Base-by-base conservation (phyloP, 2,113 vertebrate species). In the Campylomormyrus tamandua region DNA sequence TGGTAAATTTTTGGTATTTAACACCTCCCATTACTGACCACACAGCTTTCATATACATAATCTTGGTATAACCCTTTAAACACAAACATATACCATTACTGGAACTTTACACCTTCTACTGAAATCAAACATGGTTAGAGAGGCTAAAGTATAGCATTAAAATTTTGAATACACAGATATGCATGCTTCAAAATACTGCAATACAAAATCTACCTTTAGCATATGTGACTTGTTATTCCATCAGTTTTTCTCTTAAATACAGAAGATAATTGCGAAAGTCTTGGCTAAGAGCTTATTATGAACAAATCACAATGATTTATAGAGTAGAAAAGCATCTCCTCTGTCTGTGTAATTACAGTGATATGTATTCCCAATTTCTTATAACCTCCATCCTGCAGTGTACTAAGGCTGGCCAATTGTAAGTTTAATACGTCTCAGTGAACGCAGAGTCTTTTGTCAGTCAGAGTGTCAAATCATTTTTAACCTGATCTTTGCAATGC, bases 401-500 rank as follows among this genome's bases (percentile, higher is more conserved):
- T 87, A 80, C 48, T 74, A 87, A 80, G 66, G 31, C 50, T 17
- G 56, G 39, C 90, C 31, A 42, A 83, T 49, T 62, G 17, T 53
- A 90, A 45, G 53, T 87, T 90, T 80, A 88, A 58, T 48, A 35
- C 8, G 2, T 74, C 86, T 88, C 21, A 52, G 24, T 83, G 87
- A 88, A 88, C 10, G n/a, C 39, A n/a, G n/a, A 88, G 35, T 88
- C 87, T 88, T 90, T 89, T 90, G 83, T 86, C 85, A 89, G 87
- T 50, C 46, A 70, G 39, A 77, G 88, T 89, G 58, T 90, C 89
- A 89, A 90, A 90, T 89, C 83, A 87, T 89, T 90, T 90, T 90
- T 74, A 83, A 85, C 80, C 83, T 90, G 88, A 90, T 90, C 80
- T 90, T 90, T 87, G 53, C 45, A 86, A 58, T 83, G 17, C 58